These are phyloP conservation scores for Macquaria australasica DNA, from an alignment of 2,113 vertebrate genomes.

Conservation along the genomic window DNA sequence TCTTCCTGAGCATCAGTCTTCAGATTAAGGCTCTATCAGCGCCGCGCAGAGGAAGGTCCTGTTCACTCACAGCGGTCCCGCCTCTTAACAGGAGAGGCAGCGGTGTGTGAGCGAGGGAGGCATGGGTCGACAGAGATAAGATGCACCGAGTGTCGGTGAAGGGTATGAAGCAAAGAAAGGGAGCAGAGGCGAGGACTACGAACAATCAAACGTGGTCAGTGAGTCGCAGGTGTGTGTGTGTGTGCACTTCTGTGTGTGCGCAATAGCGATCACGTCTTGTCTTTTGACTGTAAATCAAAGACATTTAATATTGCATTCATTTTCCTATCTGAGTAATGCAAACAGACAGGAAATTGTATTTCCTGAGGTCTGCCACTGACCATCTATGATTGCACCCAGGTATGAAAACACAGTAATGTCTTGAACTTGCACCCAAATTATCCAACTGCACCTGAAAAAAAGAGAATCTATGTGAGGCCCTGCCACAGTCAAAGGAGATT, in stretches of 20 bases:
- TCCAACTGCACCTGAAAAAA: conserved; percentile 2
- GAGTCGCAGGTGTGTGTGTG: conserved; percentile 25
- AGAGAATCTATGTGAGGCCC: conserved; percentile 22
- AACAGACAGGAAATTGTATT: conserved; percentile 38
- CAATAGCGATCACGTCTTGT: conserved; percentile 24
- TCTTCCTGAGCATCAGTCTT: conserved; percentile 70
- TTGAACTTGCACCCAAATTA: not conserved
- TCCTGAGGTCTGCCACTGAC: conserved; percentile 14
- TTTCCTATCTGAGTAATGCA: conserved; percentile 2
- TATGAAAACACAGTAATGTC: conserved; percentile 27
- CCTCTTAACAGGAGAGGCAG: conserved; percentile 65
- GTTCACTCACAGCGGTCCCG: conserved; percentile 57
- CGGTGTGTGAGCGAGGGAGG: conserved; percentile 56
- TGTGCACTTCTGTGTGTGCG: not conserved
- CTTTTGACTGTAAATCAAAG: conserved; percentile 46
- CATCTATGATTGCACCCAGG: conserved; percentile 25
- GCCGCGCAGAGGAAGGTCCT: conserved; percentile 66
- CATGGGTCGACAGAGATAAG: conserved; percentile 72
- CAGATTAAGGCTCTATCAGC: conserved; percentile 76
- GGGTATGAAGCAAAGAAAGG: conserved; percentile 19
- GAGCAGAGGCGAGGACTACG: not conserved
- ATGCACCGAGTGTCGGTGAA: conserved; percentile 41
- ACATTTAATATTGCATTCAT: conserved; percentile 3
- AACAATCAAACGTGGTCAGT: conserved; percentile 32
- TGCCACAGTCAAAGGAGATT: conserved; percentile 62